Evolutionary conservation across 2,797 vertebrate species (phyloP).

Genomic region (Tiaroga cobitis): DNA sequence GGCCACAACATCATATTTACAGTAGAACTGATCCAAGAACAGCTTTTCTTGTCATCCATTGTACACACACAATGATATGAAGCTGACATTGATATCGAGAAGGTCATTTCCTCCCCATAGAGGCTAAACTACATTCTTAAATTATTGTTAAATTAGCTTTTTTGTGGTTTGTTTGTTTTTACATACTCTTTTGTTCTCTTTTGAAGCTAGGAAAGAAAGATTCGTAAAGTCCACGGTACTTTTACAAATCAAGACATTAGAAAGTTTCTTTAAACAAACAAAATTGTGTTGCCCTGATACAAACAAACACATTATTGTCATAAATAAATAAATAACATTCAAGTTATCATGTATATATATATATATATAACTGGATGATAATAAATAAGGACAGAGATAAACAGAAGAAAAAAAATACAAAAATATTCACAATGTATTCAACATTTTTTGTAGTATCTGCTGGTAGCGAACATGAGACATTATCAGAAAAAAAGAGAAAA

Average conservation of each 20-base stretch:
- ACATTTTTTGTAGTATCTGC: conserved; percentile 68
- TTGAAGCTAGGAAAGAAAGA: conserved; percentile 72
- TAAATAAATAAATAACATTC: conserved; percentile 89
- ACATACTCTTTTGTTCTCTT: conserved; percentile 70
- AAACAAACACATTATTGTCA: conserved; percentile 78
- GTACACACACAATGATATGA: conserved; percentile 88
- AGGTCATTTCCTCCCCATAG: conserved; percentile 86
- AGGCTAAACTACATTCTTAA: conserved; percentile 95
- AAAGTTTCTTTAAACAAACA: conserved; percentile 73
- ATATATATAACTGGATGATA: conserved; percentile 86
- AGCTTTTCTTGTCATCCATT: conserved; percentile 75
- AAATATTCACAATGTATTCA: conserved; percentile 82
- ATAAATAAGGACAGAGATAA: conserved; percentile 82
- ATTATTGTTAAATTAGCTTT: conserved; percentile 82
- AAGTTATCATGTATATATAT: conserved; percentile 82
- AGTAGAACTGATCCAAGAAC: conserved; percentile 76
- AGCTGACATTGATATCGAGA: conserved; percentile 89
- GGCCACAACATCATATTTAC: conserved; percentile 88
- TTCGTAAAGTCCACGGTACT: conserved; percentile 70
- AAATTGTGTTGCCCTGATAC: conserved; percentile 77
- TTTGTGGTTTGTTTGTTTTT: conserved; percentile 57
- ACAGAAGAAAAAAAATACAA: conserved; percentile 80
- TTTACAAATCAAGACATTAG: conserved; percentile 73
- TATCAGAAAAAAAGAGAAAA: conserved; percentile 18
- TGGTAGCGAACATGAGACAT: conserved; percentile 72